Base-by-base conservation (phyloP, 2,888 invertebrate genomes). In the Cephus spinipes region DNA sequence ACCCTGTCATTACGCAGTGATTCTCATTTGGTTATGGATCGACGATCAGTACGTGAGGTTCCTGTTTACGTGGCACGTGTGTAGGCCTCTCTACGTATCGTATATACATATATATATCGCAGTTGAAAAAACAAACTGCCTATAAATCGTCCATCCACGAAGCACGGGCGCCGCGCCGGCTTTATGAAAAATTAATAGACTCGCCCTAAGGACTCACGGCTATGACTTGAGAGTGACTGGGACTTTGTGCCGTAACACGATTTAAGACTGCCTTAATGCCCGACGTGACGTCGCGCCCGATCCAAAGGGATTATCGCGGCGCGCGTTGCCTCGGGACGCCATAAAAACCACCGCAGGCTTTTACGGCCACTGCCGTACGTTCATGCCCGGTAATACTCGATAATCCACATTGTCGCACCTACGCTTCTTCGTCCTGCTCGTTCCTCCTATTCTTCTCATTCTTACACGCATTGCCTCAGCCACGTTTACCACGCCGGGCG, bases 141-240 rank as follows among this genome's bases (percentile, higher is more conserved):
- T 71, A 71, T 71, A 71, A 71, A 71, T 71, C 71, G 31, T 71
- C 71, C 32, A 81, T 77, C 81, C 76, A 31, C 76, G 80, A 73
- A 68, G 23, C 31, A 31, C 71, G 40, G 31, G 35, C 68, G 31
- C 73, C 74, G 69, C 68, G 33, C 76, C 75, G 79, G 73, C 74
- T 82, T 83, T 82, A 81, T 79, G 83, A 81, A 76, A 77, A 84
- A 82, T 81, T 84, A 84, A 84, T 83, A 82, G 79, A 83, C 81
- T 80, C 55, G 75, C 40, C 34, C 32, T 77, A 76, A 6, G 12
- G 68, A 40, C 74, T 74, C 55, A n/a, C 15, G 75, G 40, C 31
- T 11, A 40, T 15, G 36, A 36, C 71, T 36, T 31, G 71, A 31
- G 31, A 71, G 71, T 71, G 71, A 32, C 71, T 71, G 33, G n/a